Percentiles rank a stretch among this genome's conserved stretches.
phyloP scores from a whole-genome alignment of 2,888 invertebrate genomes.

The Agapetus fuscipes region DNA sequence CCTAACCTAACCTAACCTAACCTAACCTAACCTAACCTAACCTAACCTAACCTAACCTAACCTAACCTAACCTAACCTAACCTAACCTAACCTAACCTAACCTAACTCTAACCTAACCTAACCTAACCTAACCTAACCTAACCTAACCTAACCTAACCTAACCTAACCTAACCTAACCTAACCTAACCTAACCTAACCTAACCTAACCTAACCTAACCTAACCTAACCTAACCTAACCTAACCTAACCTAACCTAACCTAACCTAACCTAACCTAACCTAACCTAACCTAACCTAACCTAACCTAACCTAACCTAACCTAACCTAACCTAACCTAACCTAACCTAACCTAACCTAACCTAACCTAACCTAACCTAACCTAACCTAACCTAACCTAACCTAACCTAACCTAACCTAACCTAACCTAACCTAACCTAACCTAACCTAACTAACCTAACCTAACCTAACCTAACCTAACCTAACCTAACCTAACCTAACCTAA shows the following conservation, averaged over 20 bases:
- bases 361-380: slow-evolving; percentile 14
- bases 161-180: slow-evolving; percentile 1
- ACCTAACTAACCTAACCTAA: slow-evolving; percentile 23
- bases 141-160: slow-evolving; percentile 5
- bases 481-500: too few relatives aligned
- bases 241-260: slow-evolving; percentile 7
- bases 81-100: slow-evolving; percentile 2
- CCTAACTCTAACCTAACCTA: too few relatives aligned
- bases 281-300: slow-evolving; percentile 6
- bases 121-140: background rate
- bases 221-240: slow-evolving; percentile 3
- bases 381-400: slow-evolving; percentile 23
- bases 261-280: slow-evolving; percentile 6
- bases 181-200: slow-evolving; percentile 2
- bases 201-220: slow-evolving; percentile 1
- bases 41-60: too few relatives aligned
- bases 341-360: slow-evolving; percentile 13
- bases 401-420: slow-evolving; percentile 24
- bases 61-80: slow-evolving; percentile 4
- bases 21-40: slow-evolving; percentile 2
- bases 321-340: too few relatives aligned
- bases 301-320: slow-evolving; percentile 12
- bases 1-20: slow-evolving; percentile 5
- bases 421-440: slow-evolving; percentile 24
- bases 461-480: slow-evolving; percentile 13